Percentiles rank a stretch among this genome's conserved stretches.
Conservation (phyloP, 1,140 invertebrate species). For the Limonius californicus region DNA sequence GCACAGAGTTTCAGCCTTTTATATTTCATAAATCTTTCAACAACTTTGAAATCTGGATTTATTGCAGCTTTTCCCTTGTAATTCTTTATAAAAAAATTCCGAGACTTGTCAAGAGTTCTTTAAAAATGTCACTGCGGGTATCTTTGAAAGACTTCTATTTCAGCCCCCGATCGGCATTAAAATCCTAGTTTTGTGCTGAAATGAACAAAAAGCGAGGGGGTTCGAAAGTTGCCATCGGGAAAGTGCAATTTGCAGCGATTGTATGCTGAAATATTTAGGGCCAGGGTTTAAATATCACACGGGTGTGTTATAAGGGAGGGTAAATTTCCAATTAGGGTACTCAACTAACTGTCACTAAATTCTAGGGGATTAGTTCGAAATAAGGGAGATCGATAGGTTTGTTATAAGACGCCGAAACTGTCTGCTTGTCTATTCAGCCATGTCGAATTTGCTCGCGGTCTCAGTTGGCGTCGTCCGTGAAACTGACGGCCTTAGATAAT, state of each 20-base stretch:
- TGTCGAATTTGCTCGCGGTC: not conserved
- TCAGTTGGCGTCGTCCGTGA: not conserved
- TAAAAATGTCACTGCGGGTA: too few species aligned
- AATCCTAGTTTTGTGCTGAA: not conserved
- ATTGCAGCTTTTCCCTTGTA: too few species aligned
- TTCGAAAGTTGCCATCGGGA: not conserved
- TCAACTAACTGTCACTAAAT: slow-evolving; percentile 26
- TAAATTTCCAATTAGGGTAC: slow-evolving; percentile 29
- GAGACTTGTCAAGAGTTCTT: too few species aligned
- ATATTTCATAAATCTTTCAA: too few species aligned
- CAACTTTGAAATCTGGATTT: too few species aligned
- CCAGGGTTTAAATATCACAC: slow-evolving; percentile 23
- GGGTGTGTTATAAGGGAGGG: slow-evolving; percentile 18
- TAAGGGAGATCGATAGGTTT: slow-evolving; percentile 23
- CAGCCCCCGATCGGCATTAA: not conserved
- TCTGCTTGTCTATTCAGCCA: slow-evolving; percentile 7
- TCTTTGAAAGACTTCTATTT: too few species aligned
- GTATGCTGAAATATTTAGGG: slow-evolving; percentile 25
- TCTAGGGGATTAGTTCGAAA: slow-evolving; percentile 19
- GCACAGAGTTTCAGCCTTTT: too few species aligned
- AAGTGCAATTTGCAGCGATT: slow-evolving; percentile 24
- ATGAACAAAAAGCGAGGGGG: not conserved
- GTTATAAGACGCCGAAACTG: slow-evolving; percentile 2
- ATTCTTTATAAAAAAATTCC: too few species aligned
- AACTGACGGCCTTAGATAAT: slow-evolving; percentile 1